Conservation (phyloP, 2,113 vertebrate genomes). For the Marmota monax region DNA sequence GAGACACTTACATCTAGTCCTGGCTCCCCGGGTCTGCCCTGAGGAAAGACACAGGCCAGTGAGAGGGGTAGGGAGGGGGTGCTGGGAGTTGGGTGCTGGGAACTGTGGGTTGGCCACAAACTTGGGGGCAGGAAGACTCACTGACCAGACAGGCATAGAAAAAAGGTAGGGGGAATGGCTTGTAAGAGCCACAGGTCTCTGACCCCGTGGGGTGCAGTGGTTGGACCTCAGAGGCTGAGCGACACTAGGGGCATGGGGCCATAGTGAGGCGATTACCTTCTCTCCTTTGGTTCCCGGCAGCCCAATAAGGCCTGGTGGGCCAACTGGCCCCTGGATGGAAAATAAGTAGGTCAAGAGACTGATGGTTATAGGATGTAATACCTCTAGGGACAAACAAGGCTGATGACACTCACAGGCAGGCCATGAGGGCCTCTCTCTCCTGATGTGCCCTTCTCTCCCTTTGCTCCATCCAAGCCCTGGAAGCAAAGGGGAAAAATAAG, state of each 20-base stretch:
- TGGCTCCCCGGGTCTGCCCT: conserved; percentile 96
- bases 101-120: background rate
- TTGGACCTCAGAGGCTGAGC: background rate
- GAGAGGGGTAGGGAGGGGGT: background rate
- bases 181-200: background rate
- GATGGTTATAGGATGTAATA: background rate
- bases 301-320: conserved; percentile 92
- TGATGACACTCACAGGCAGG: conserved; percentile 83
- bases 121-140: background rate
- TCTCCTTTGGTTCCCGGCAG: conserved; percentile 97
- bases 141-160: background rate
- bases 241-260: background rate
- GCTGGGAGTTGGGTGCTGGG: background rate
- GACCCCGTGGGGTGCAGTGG: background rate
- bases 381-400: background rate
- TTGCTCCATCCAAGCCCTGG: conserved; percentile 88
- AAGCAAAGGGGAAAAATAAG: background rate
- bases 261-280: conserved; percentile 87
- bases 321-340: conserved; percentile 81
- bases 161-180: background rate
- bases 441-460: conserved; percentile 86
- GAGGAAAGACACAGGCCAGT: conserved; percentile 68
- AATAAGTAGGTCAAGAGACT: conserved; percentile 13
- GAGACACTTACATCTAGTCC: conserved; percentile 95
- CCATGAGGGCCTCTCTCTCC: conserved; percentile 86